These are phyloP conservation scores for Drosophila ambigua DNA, from an alignment of 1,140 invertebrate species.

Conservation along the genomic window DNA sequence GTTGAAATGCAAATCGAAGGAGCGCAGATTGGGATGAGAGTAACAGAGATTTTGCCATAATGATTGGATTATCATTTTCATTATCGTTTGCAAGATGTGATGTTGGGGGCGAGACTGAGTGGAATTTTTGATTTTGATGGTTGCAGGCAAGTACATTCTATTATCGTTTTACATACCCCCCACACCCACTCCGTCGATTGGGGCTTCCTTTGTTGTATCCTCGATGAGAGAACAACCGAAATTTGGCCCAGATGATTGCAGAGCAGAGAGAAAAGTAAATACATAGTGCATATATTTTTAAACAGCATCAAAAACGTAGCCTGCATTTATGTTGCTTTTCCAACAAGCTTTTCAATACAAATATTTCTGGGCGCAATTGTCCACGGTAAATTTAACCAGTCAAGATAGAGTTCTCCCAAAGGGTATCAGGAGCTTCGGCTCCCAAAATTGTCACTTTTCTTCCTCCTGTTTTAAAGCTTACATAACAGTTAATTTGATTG, in stretches of 20 bases:
- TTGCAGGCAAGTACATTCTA: slow-evolving; percentile 44
- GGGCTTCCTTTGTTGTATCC: slow-evolving; percentile 14
- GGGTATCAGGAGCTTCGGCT: too few relatives aligned
- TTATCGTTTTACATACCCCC: slow-evolving; percentile 10
- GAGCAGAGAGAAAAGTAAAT: too few relatives aligned
- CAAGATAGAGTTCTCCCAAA: too few relatives aligned
- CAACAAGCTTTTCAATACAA: too few relatives aligned
- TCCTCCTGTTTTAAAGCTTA: slow-evolving; percentile 63
- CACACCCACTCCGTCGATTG: too few relatives aligned
- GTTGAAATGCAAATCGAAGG: slow-evolving; percentile 68
- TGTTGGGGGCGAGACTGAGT: slow-evolving; percentile 16
- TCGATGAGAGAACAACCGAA: too few relatives aligned
- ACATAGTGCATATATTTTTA: too few relatives aligned
- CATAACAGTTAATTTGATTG: slow-evolving; percentile 82
- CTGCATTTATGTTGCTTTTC: too few relatives aligned
- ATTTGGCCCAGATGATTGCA: too few relatives aligned
- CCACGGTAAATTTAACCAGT: too few relatives aligned
- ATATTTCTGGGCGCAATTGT: too few relatives aligned
- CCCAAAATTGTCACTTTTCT: neutral
- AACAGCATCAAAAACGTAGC: too few relatives aligned
- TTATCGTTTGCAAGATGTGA: slow-evolving; percentile 14
- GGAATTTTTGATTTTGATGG: slow-evolving; percentile 46
- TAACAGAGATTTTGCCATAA: slow-evolving; percentile 48
- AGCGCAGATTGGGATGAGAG: neutral
- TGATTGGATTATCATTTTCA: slow-evolving; percentile 72